These are phyloP conservation scores for Drosophila nigritarsus DNA, from an alignment of 2,888 invertebrate species.

Conservation along the genomic window DNA sequence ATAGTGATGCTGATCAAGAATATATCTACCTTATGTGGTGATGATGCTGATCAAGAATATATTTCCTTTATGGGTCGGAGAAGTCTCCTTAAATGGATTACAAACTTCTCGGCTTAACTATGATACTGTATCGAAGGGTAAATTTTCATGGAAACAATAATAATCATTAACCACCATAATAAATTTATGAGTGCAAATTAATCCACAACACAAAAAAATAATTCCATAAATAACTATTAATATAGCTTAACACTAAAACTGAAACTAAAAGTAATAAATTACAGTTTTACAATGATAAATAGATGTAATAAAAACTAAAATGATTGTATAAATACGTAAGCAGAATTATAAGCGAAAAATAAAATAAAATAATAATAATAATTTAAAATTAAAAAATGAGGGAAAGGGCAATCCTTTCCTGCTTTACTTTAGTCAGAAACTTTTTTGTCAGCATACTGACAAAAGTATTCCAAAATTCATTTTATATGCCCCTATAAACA, in stretches of 20 bases:
- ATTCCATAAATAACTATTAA: not conserved
- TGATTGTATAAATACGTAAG: not conserved
- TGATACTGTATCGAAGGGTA: not conserved
- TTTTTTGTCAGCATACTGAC: not conserved
- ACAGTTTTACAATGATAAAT: not conserved
- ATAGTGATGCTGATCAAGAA: not conserved
- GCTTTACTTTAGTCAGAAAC: not conserved
- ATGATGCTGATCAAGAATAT: not conserved
- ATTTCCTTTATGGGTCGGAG: not conserved
- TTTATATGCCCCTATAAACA: not conserved
- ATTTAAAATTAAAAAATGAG: not conserved
- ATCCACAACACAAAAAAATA: not conserved
- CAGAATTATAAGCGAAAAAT: not conserved
- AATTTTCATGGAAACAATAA: not conserved
- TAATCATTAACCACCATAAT: not conserved
- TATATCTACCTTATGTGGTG: not conserved
- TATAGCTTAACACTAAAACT: not conserved
- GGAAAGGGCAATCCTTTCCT: not conserved
- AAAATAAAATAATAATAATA: too few species aligned
- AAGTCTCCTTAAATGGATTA: not conserved
- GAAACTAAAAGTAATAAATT: not conserved
- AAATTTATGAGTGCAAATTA: constrained; percentile 1
- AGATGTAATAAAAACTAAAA: not conserved
- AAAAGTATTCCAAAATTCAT: not conserved
- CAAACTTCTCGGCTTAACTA: not conserved